Conservation (phyloP, 2,113 vertebrate genomes). For the Tricholaema leucomelas region DNA sequence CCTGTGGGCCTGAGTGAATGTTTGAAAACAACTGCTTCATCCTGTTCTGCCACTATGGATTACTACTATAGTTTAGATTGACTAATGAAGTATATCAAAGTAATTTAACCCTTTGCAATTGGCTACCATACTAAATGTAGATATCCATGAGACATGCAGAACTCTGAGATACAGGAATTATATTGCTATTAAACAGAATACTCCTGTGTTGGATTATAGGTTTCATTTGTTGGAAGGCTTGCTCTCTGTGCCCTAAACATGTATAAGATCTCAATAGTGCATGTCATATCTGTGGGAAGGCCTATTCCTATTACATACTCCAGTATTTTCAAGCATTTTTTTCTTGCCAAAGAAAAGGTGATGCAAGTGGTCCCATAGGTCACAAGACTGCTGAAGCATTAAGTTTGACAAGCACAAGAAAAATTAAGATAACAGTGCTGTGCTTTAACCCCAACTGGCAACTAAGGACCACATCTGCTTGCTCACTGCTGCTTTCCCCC, state of each 20-base stretch:
- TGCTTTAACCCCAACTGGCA: neutral
- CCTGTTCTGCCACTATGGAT: conserved; percentile 32
- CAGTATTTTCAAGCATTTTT: neutral
- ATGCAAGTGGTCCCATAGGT: neutral
- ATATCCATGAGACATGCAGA: neutral
- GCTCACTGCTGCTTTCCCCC: neutral
- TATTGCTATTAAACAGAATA: neutral
- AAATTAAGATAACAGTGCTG: neutral
- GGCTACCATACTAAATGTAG: neutral
- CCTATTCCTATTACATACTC: neutral
- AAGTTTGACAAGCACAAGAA: neutral
- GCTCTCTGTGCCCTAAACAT: neutral
- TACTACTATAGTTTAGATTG: conserved; percentile 9
- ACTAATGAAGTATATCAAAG: conserved; percentile 23
- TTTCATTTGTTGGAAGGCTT: neutral
- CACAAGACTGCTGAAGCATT: neutral
- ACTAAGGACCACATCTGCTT: neutral
- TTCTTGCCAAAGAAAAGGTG: neutral
- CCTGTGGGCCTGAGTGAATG: neutral
- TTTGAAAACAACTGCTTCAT: conserved; percentile 40
- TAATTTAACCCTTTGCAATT: conserved; percentile 11
- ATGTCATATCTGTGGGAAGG: neutral
- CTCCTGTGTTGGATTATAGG: neutral
- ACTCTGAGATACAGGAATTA: neutral
- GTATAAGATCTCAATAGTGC: neutral